Evolutionary conservation across 2,113 vertebrate genomes (phyloP), one percentile per base, ranked within the genome.

Genomic region (Danionella cerebrum): DNA sequence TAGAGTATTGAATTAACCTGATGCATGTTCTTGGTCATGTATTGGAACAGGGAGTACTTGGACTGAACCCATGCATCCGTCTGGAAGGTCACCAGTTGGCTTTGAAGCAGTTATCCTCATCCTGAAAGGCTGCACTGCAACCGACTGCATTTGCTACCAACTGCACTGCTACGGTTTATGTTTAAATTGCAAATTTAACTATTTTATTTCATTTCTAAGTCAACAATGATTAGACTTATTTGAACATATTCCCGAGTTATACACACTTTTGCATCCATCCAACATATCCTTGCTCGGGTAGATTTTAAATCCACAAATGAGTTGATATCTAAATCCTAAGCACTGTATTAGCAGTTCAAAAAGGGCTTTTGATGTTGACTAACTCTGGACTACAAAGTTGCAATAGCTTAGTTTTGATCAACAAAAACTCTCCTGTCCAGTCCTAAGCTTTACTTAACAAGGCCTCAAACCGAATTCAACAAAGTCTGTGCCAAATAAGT

Each of bases 351-450:
- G n/a, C n/a, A n/a, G n/a, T n/a, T n/a, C n/a, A 42, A 60, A 60
- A 60, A 11, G 3, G 44, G 39, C 57, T 44, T 60, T 44, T 60
- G n/a, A 60, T 60, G 24, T 31, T 44, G 39, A 39, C 57, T 44
- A 44, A 22, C 14, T 60, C 39, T 39, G 44, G 24, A 60, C 57
- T 44, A 19, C 38, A 44, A 44, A 44, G 57, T 44, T 36, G 54
- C 33, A 69, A 48, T 59, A 50, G 54, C 24, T 54, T 39, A 31
- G 70, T 53, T 25, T 66, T 38, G 18, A n/a, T n/a, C 14, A 51
- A 3, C 22, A 27, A 25, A 60, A 44, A 19, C 39, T 60, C 14
- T n/a, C 39, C 16, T 19, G 14, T 60, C 14, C 24, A 60, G 44
- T 60, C 57, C 57, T 60, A 14, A 60, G 39, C 11, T 60, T 12